These are phyloP conservation scores for Neoscelio sp. DNA, from an alignment of 2,888 invertebrate genomes.

Conservation along the genomic window DNA sequence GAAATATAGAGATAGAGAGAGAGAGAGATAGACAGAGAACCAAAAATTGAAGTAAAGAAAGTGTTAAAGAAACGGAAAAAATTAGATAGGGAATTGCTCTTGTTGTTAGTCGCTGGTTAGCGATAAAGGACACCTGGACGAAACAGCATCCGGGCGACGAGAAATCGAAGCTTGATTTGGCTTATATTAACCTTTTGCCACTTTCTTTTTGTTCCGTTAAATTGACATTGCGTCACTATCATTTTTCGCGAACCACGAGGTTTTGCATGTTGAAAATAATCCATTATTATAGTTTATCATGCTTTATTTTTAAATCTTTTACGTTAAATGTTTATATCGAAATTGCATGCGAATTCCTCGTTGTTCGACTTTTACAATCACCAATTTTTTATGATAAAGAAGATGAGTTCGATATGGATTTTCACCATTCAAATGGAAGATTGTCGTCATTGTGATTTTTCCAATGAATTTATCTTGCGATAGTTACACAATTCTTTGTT, in stretches of 20 bases:
- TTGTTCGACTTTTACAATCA: neutral
- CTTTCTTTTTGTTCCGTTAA: slow-evolving; percentile 39
- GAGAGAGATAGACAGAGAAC: slow-evolving; percentile 64
- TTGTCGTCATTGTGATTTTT: too few relatives aligned
- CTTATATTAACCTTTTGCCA: slow-evolving; percentile 37
- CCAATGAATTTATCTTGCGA: slow-evolving; percentile 23
- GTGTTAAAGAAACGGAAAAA: slow-evolving; percentile 64
- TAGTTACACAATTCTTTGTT: slow-evolving; percentile 12
- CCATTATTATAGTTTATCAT: neutral
- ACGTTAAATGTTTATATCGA: too few relatives aligned
- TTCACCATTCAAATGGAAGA: too few relatives aligned
- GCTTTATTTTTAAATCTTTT: slow-evolving; percentile 1
- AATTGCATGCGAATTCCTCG: slow-evolving; percentile 30
- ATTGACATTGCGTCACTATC: slow-evolving; percentile 9
- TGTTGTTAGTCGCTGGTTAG: slow-evolving; percentile 57
- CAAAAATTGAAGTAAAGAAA: slow-evolving; percentile 69
- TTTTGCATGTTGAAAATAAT: slow-evolving; percentile 21
- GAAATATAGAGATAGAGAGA: slow-evolving; percentile 71
- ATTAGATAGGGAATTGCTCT: slow-evolving; percentile 49
- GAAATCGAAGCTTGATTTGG: slow-evolving; percentile 50
- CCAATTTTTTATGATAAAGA: neutral
- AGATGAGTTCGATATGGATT: too few relatives aligned
- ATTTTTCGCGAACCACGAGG: slow-evolving; percentile 23
- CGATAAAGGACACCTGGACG: slow-evolving; percentile 59
- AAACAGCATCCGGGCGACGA: slow-evolving; percentile 63